Base-by-base conservation (phyloP, 2,888 invertebrate genomes). In the Harmothoe impar region DNA sequence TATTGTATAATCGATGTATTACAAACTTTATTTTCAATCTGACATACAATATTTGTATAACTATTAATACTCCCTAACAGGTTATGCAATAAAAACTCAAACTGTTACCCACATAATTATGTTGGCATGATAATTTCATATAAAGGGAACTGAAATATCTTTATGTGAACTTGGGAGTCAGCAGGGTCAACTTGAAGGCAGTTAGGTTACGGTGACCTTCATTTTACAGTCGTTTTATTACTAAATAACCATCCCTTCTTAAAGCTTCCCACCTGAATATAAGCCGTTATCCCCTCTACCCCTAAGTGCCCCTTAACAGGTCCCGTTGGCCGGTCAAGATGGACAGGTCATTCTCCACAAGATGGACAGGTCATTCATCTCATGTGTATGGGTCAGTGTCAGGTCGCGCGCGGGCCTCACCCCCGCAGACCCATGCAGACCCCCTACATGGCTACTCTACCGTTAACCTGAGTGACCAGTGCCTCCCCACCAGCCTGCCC, bases 311-410 rank as follows among this genome's bases (percentile, higher is more conserved):
- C 81, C 77, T 15, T 15, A 25, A 20, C 25, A 77, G 31, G 77
- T 81, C 35, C 81, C 33, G 81, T 43, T n/a, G 43, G n/a, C 81
- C 12, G 35, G 72, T 23, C 81, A 43, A 43, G 81, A 12, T 35
- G 81, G 81, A 20, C 81, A 20, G 81, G 81, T 35, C 43, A 33
- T 20, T 23, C 35, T 33, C 10, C 10, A 43, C 81, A 81, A 35
- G 81, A n/a, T 17, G 81, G 43, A 81, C 81, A 33, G 81, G 33
- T 1, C 81, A 43, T 43, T 17, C 81, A 81, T 15, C 77, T 15
- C 17, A 62, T 29, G 12, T 15, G 81, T 35, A 43, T 23, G 81
- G 81, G 81, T 81, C 35, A 43, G 35, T 33, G 81, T 81, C 81
- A 25, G 81, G 81, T 15, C 81, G 43, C 43, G 43, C 43, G 43